Percentiles rank a stretch among this genome's conserved stretches.
Conservation (phyloP, 2,888 invertebrate genomes). For the Teleogryllus oceanicus region DNA sequence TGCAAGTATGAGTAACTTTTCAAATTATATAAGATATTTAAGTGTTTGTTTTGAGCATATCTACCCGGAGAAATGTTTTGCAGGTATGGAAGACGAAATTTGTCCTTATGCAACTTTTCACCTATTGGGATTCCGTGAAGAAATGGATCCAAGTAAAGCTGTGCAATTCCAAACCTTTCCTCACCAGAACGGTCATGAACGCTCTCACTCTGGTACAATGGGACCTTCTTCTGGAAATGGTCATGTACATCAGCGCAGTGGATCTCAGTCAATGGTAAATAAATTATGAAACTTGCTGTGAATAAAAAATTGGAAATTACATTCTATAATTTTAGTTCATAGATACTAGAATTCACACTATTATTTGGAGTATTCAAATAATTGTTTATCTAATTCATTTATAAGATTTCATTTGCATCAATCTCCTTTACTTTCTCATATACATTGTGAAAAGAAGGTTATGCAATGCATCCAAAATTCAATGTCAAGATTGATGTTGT, state of each 20-base stretch:
- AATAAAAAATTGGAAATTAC: neutral
- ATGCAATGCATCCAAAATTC: too few relatives aligned
- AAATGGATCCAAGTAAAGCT: constrained; percentile 90
- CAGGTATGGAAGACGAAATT: constrained; percentile 94
- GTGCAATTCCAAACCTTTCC: constrained; percentile 86
- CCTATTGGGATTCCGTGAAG: constrained; percentile 88
- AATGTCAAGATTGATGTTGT: too few relatives aligned
- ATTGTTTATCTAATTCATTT: too few relatives aligned
- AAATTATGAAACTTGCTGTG: neutral
- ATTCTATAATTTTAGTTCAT: too few relatives aligned
- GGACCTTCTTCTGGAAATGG: constrained; percentile 70
- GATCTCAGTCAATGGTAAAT: constrained; percentile 82
- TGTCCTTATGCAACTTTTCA: constrained; percentile 97
- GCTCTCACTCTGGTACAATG: constrained; percentile 76
- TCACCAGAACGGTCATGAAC: constrained; percentile 62
- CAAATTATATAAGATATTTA: too few relatives aligned
- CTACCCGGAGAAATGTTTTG: constrained; percentile 39
- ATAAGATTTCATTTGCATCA: too few relatives aligned
- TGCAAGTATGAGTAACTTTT: too few relatives aligned
- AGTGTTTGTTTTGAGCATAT: constrained; percentile 12
- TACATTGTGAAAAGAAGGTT: too few relatives aligned
- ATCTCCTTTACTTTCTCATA: too few relatives aligned
- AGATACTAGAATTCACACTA: too few relatives aligned
- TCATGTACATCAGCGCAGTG: constrained; percentile 77
- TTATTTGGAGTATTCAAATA: too few relatives aligned